These are phyloP conservation scores for Sebastes itinus DNA, from an alignment of 2,797 vertebrate species.

Conservation along the genomic window DNA sequence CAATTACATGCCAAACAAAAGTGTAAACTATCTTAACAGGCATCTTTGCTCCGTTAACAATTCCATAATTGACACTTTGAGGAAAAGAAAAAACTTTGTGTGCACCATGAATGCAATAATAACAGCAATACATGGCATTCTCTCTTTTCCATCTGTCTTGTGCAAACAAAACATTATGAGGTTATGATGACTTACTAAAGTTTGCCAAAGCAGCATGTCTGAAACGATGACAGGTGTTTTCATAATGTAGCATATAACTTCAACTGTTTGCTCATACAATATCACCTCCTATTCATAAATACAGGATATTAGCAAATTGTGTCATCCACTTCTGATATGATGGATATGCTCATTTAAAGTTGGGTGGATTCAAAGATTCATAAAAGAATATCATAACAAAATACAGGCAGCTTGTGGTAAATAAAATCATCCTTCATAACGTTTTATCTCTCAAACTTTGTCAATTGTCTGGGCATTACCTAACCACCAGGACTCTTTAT, in stretches of 20 bases:
- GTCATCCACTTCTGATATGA: not conserved
- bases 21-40: too few species aligned
- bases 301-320: not conserved
- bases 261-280: not conserved
- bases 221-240: conserved; percentile 37
- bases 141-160: conserved; percentile 24
- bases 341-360: not conserved
- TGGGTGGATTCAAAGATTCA: not conserved
- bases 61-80: conserved; percentile 36
- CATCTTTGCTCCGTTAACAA: conserved; percentile 1
- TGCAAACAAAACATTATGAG: conserved; percentile 11
- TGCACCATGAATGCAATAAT: conserved; percentile 18
- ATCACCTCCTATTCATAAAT: not conserved
- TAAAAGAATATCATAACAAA: not conserved
- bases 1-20: too few species aligned
- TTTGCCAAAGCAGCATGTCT: not conserved
- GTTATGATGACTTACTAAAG: conserved; percentile 13
- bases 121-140: conserved; percentile 8
- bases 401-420: not conserved
- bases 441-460: not conserved
- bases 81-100: conserved; percentile 1
- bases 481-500: not conserved
- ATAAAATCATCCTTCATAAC: not conserved
- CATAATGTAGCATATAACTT: conserved; percentile 24
- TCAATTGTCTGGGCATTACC: not conserved